Conservation (phyloP, 2,888 invertebrate species). For the Agrochola lychnidis region DNA sequence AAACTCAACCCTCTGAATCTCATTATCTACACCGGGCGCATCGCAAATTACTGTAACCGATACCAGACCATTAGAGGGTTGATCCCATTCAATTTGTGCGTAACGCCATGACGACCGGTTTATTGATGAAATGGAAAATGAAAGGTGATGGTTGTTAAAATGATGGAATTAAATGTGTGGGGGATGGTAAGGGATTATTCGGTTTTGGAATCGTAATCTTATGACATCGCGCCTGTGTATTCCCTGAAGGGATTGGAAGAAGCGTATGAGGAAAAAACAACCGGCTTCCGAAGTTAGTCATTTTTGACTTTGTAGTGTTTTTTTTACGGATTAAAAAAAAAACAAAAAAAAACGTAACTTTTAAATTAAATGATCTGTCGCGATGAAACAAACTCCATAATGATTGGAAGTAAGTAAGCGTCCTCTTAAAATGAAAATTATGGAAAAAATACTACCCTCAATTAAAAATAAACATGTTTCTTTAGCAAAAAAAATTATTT, state of each 20-base stretch:
- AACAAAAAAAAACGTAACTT: too few relatives aligned
- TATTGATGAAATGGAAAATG: constrained; percentile 53
- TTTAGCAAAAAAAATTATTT: too few relatives aligned
- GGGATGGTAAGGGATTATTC: not conserved
- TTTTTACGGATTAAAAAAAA: too few relatives aligned
- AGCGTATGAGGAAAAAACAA: too few relatives aligned
- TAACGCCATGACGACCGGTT: constrained; percentile 48
- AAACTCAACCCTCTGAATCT: constrained; percentile 55
- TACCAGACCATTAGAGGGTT: constrained; percentile 64
- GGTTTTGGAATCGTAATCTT: not conserved
- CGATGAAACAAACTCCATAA: too few relatives aligned
- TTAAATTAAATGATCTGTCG: too few relatives aligned
- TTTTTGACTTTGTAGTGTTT: too few relatives aligned
- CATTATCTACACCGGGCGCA: constrained; percentile 55
- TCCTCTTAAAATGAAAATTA: too few relatives aligned
- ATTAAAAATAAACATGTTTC: too few relatives aligned
- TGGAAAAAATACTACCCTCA: too few relatives aligned
- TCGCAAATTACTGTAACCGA: constrained; percentile 70
- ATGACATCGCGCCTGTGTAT: not conserved
- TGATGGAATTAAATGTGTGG: constrained; percentile 37
- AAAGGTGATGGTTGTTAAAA: constrained; percentile 48
- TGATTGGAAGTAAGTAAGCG: too few relatives aligned
- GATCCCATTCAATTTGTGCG: constrained; percentile 55
- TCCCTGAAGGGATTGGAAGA: not conserved
- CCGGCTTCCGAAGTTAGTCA: too few relatives aligned